Base-by-base conservation (phyloP, 1,140 invertebrate genomes). In the Bombus superbus region DNA sequence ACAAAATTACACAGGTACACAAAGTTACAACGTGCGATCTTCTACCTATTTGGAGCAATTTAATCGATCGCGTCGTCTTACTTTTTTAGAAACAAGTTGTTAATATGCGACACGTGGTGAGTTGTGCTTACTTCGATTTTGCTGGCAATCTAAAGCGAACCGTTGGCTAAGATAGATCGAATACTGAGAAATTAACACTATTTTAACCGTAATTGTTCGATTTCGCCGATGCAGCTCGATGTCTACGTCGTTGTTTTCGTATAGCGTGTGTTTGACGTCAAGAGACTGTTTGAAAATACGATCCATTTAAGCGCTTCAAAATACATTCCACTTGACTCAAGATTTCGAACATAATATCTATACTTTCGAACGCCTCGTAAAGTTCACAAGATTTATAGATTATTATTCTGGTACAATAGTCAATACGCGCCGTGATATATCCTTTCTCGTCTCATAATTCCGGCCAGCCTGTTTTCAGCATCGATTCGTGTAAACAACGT, bases 121-220 rank as follows among this genome's bases (percentile, higher is more conserved):
- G 4, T 25, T 75, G 22, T 53, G 47, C 59, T 76, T 76, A 76
- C 74, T 76, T 10, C 25, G 35, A 57, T 38, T 76, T 57, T 9
- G 32, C 59, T 76, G 74, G 74, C 74, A 76, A 40, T 44, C n/a
- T 2, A n/a, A n/a, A 32, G 13, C 25, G 10, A 35, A 11, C 25
- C 28, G 74, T 76, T 76, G 74, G 74, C 74, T 38, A 38, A 53
- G 74, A 13, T 25, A 13, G 74, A 59, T 59, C 42, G 57, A n/a
- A 3, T 47, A 66, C 25, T 25, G 18, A 11, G 77, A 79, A 66
- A 66, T 79, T 66, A 66, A 62, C 59, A 44, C 77, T 66, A n/a
- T 79, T 79, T 76, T 76, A 42, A 22, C 42, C 25, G 81, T 83
- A 68, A 75, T 68, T 64, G 28, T 40, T 40, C 44, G 77, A 66